A percentile compares a stretch with the other conserved stretches of the same genome.
These are phyloP conservation scores for Tetramorium alpestre DNA, from an alignment of 1,140 invertebrate species.

Conservation along the genomic window DNA sequence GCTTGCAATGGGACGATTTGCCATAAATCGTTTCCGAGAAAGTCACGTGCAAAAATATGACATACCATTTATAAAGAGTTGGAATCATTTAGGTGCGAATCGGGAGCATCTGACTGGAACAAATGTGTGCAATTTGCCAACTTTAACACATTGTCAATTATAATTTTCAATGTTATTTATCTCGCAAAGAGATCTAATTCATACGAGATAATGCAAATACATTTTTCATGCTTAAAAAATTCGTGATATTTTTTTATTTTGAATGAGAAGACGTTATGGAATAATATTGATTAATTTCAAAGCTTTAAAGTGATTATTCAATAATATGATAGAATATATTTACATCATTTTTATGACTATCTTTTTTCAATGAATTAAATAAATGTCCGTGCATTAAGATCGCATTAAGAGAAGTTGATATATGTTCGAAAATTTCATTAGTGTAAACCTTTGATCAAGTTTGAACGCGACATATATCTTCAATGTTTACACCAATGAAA, in stretches of 20 bases:
- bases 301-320: background rate
- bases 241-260: background rate
- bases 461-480: too few species aligned
- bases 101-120: background rate
- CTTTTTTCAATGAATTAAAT: constrained; percentile 3
- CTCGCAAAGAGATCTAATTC: background rate
- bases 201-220: background rate
- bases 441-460: too few species aligned
- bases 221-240: background rate
- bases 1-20: constrained; percentile 24
- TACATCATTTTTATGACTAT: background rate
- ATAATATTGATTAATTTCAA: constrained; percentile 21
- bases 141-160: background rate
- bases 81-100: constrained; percentile 11
- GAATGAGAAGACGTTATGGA: background rate
- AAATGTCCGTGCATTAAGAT: constrained; percentile 31
- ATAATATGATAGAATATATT: background rate
- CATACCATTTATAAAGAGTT: background rate
- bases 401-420: background rate
- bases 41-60: constrained; percentile 8
- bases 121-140: constrained; percentile 19
- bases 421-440: background rate
- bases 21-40: constrained; percentile 51
- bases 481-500: background rate
- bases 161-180: constrained; percentile 22